Percentiles rank a stretch among this genome's conserved stretches.
Conservation (phyloP, 1,140 invertebrate species). For the Tetramorium alpestre region DNA sequence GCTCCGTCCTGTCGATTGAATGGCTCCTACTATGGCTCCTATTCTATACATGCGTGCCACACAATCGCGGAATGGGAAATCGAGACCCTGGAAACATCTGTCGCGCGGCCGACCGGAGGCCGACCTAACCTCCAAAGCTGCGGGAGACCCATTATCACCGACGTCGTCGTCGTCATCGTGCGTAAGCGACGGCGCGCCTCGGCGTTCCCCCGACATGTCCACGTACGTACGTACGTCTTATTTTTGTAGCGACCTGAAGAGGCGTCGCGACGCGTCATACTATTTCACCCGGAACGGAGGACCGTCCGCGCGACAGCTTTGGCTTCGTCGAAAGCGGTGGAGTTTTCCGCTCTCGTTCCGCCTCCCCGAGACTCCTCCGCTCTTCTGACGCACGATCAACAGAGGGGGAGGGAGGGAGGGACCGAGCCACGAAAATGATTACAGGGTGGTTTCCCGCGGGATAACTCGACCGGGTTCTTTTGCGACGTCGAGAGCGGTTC, state of each 20-base stretch:
- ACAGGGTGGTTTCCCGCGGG: no score
- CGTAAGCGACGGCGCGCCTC: not conserved
- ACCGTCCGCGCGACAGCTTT: not conserved
- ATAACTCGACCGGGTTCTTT: no score
- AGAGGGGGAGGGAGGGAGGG: no score
- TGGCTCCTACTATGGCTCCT: slow-evolving; percentile 9
- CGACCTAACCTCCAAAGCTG: slow-evolving; percentile 66
- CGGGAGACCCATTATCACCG: not conserved
- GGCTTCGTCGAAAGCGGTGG: no score
- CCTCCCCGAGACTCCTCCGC: no score
- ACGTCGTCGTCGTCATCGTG: slow-evolving; percentile 15
- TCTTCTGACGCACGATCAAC: not conserved
- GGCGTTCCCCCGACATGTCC: not conserved
- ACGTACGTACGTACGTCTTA: slow-evolving; percentile 8
- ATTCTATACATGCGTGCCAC: not conserved
- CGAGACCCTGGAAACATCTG: slow-evolving; percentile 63
- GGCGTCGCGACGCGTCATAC: not conserved
- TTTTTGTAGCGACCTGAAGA: not conserved
- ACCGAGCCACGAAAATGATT: no score
- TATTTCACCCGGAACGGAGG: not conserved
- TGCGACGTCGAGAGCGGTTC: no score
- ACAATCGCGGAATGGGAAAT: not conserved
- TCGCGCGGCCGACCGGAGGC: slow-evolving; percentile 35
- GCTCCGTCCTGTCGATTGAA: slow-evolving; percentile 7
- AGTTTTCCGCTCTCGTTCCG: no score